phyloP scores from a whole-genome alignment of 2,888 invertebrate genomes.

The Drepanosiphum platanoidis region DNA sequence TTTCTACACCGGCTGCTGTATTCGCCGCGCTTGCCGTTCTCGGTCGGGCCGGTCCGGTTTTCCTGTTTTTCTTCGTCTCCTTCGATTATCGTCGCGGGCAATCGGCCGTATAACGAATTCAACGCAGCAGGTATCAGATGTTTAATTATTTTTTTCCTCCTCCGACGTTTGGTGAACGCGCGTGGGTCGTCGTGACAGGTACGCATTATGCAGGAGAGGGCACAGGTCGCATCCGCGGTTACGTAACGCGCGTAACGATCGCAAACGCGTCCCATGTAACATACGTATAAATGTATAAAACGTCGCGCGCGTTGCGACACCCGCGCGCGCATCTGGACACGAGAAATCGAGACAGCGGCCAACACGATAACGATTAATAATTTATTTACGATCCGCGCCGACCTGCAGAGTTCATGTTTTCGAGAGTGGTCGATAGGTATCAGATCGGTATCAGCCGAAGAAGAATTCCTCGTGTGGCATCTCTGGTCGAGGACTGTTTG shows the following conservation, averaged over 20 bases:
- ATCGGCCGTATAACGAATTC: no score
- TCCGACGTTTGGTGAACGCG: neutral
- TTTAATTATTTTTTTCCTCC: neutral
- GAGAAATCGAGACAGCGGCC: neutral
- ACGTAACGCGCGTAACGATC: neutral
- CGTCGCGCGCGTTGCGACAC: neutral
- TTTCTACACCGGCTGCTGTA: slow-evolving; percentile 48
- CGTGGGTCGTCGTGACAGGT: neutral
- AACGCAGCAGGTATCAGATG: no score
- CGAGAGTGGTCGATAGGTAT: no score
- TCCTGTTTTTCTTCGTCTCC: slow-evolving; percentile 11
- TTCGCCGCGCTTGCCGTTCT: slow-evolving; percentile 1
- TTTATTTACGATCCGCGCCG: no score
- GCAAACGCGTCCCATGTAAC: neutral
- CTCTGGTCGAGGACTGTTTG: no score
- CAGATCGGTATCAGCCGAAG: no score
- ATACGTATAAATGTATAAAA: no score
- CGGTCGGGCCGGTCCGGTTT: slow-evolving; percentile 44
- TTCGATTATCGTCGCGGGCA: no score
- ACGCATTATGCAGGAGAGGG: neutral
- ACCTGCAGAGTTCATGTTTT: no score
- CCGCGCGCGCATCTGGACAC: neutral
- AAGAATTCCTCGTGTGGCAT: no score
- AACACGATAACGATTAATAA: neutral
- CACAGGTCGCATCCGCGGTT: neutral